Base-by-base conservation (phyloP, 2,888 invertebrate genomes). In the Brenthis daphne region DNA sequence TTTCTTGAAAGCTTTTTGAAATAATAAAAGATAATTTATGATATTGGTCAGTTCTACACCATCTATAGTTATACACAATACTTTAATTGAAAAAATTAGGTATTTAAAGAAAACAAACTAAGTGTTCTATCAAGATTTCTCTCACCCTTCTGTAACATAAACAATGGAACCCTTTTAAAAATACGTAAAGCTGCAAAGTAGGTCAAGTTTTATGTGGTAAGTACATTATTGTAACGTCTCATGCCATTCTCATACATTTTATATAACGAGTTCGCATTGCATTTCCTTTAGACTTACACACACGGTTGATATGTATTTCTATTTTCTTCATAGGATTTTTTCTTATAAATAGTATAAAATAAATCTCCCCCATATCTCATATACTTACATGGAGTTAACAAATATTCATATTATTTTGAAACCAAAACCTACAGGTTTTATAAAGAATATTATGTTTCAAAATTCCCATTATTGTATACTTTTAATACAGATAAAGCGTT, bases 171-270 rank as follows among this genome's bases (percentile, higher is more conserved):
- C 37, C 53, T 53, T 63, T 54, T 63, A 53, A 63, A 63, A 63
- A 20, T 3, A 43, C 37, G 54, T 54, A 20, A 43, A 43, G 43
- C 53, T 24, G 20, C n/a, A 14, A 63, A 54, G 53, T 63, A 54
- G 43, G 63, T 54, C 37, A 14, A 43, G 24, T 3, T 63, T 20
- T 63, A 54, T 54, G 43, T 37, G 53, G 43, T 43, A 63, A 63
- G 20, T 13, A 63, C 63, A 63, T 63, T 63, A 63, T 43, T 24
- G 53, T 63, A 53, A 20, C 20, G 43, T 63, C 63, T 53, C 6
- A 51, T 33, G 6, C 33, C 29, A 51, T 51, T 58, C 47, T 60
- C 53, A 8, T 54, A 63, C 53, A n/a, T 63, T 63, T 63, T 8
- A 63, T 63, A 63, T 54, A 24, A 63, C 63, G 37, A 24, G 6